phyloP scores from a whole-genome alignment of 2,888 invertebrate species.

The Drosophila pullipes region DNA sequence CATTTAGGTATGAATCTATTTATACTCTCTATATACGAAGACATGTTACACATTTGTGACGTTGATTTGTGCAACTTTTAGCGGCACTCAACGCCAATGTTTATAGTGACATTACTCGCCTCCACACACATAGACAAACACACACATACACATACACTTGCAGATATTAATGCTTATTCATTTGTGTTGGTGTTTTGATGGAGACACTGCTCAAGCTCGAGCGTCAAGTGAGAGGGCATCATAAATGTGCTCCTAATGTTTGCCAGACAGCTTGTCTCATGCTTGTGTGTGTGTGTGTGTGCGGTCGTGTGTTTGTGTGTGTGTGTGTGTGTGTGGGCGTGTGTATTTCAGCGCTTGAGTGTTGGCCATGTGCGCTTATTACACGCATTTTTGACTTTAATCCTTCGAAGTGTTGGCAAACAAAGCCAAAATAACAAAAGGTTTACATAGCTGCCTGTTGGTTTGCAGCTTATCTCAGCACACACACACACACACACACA shows the following conservation, averaged over 20 bases:
- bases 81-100: conserved; percentile 53
- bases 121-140: conserved; percentile 25
- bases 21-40: background rate
- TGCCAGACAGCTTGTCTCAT: conserved; percentile 56
- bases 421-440: conserved; percentile 79
- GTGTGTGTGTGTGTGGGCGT: conserved; percentile 13
- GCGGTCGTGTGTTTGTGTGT: conserved; percentile 18
- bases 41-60: conserved; percentile 14
- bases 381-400: conserved; percentile 82
- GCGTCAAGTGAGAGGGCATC: conserved; percentile 53
- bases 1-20: background rate
- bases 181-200: conserved; percentile 38
- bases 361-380: conserved; percentile 74
- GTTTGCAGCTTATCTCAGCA: conserved; percentile 67
- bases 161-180: conserved; percentile 64
- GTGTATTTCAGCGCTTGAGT: conserved; percentile 50
- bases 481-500: conserved; percentile 25
- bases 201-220: conserved; percentile 36
- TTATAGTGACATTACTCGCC: conserved; percentile 52
- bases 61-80: conserved; percentile 60
- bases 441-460: conserved; percentile 77
- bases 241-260: conserved; percentile 70
- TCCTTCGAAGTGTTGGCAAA: conserved; percentile 74
- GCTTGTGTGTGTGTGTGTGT: conserved; percentile 20
- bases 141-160: conserved; percentile 9